Conservation (phyloP, 37 sponge, comb jelly and placozoan species). For the Crambe crambe region DNA sequence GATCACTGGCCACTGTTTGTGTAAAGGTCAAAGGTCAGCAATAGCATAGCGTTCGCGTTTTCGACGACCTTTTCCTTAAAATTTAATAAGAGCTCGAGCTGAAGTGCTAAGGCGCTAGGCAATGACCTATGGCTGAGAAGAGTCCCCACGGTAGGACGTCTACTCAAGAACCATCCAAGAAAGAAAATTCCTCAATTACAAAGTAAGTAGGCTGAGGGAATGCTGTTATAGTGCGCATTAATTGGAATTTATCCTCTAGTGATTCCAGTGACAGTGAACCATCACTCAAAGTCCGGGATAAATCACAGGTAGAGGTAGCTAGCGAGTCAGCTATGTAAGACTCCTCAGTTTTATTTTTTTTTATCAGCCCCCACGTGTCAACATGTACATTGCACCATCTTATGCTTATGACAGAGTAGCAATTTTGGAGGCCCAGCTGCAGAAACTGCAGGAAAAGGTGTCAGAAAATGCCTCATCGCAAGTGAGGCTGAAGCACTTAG, state of each 20-base stretch:
- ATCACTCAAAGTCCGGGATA: neutral
- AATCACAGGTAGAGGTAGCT: neutral
- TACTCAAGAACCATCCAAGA: neutral
- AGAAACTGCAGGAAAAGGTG: neutral
- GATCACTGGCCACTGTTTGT: too few species aligned
- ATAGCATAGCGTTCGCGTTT: too few species aligned
- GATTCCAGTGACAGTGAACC: too few species aligned
- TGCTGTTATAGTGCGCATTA: neutral
- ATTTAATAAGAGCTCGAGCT: too few species aligned
- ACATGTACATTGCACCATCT: neutral
- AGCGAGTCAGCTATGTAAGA: neutral
- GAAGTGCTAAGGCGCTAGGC: too few species aligned
- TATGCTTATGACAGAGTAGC: neutral
- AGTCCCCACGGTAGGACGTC: neutral
- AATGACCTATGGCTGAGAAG: constrained; percentile 53
- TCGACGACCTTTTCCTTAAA: too few species aligned
- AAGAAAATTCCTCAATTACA: neutral
- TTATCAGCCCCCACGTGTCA: neutral
- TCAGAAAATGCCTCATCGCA: neutral
- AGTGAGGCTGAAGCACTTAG: constrained; percentile 19
- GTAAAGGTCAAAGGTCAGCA: too few species aligned
- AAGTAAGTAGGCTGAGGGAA: neutral
- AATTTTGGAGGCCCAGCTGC: constrained; percentile 11
- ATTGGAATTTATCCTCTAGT: neutral
- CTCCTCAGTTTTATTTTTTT: neutral